phyloP scores from a whole-genome alignment of 2,797 vertebrate species.

The Rhinoraja longicauda region DNA sequence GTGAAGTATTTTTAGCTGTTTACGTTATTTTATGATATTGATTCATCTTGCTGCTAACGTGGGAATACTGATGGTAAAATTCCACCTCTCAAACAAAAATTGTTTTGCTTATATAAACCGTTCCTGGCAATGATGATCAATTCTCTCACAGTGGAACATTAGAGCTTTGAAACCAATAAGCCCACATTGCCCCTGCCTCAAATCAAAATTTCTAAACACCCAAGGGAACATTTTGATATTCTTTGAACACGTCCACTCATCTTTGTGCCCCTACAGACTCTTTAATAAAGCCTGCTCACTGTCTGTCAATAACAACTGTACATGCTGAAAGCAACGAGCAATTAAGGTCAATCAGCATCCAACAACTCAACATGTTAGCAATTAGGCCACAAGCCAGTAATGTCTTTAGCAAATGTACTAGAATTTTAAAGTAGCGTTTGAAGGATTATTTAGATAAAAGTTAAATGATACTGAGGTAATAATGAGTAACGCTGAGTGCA shows the following conservation, averaged over 20 bases:
- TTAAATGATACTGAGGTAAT: background rate
- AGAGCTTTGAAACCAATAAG: constrained; percentile 6
- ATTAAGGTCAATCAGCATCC: constrained; percentile 2
- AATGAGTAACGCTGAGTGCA: no score
- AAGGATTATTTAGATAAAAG: background rate
- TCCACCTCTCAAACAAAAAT: background rate
- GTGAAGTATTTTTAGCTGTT: background rate
- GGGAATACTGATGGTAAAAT: background rate
- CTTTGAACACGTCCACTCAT: background rate
- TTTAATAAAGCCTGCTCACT: background rate
- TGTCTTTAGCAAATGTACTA: background rate
- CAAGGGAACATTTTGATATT: background rate
- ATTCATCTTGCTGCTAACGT: background rate
- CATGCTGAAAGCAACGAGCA: constrained; percentile 12
- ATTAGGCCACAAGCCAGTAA: background rate
- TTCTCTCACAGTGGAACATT: background rate
- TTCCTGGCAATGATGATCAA: background rate
- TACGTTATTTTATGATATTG: background rate
- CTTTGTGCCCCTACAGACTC: no score
- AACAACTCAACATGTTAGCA: background rate
- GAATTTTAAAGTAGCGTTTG: background rate
- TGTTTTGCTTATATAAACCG: background rate
- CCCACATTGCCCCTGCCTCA: background rate
- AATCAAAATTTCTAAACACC: background rate
- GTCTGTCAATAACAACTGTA: background rate